Base-by-base conservation (phyloP, 2,797 vertebrate species). In the Micrastur ruficollis region DNA sequence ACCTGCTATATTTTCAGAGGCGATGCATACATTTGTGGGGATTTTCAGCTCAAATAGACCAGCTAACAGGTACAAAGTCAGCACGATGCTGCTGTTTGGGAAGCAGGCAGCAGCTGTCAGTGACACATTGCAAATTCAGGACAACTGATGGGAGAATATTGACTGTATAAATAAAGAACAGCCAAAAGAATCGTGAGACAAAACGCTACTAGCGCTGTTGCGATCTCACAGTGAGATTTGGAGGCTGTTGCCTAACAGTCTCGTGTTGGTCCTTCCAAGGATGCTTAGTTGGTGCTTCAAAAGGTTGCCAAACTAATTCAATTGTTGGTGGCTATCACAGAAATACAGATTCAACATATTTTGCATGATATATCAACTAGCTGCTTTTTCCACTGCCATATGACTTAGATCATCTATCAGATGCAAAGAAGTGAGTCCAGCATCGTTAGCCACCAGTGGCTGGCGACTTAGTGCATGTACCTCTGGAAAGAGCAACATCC, bases 231-330 rank as follows among this genome's bases (percentile, higher is more conserved):
- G 29, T 0, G 2, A 86, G 29, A 34, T 9, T 53, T 53, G 23
- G 21, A 78, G 44, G 42, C n/a, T 62, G 32, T 16, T 87, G 36
- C 23, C 0, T 6, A 52, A 17, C 12, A 11, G 47, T 22, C 5
- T 78, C 2, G 0, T 63, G 20, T 34, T 0, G 3, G 9, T 53
- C 36, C 14, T 76, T 20, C 18, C 0, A 0, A 49, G 9, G 50
- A 68, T 67, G 38, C 63, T 42, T 36, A 22, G 15, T 23, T 2
- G 4, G 32, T 31, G 16, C 75, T 84, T 83, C 66, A 32, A 22
- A 65, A 83, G 7, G 13, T 21, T 83, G 29, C 29, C 4, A 10
- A n/a, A 49, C 17, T 32, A 63, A 68, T 66, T 74, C 32, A 14
- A 8, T 52, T 14, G 27, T 38, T 86, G 32, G n/a, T 34, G 14